Evolutionary conservation across 2,113 vertebrate species (phyloP).

Genomic region (Corythaeola cristata): DNA sequence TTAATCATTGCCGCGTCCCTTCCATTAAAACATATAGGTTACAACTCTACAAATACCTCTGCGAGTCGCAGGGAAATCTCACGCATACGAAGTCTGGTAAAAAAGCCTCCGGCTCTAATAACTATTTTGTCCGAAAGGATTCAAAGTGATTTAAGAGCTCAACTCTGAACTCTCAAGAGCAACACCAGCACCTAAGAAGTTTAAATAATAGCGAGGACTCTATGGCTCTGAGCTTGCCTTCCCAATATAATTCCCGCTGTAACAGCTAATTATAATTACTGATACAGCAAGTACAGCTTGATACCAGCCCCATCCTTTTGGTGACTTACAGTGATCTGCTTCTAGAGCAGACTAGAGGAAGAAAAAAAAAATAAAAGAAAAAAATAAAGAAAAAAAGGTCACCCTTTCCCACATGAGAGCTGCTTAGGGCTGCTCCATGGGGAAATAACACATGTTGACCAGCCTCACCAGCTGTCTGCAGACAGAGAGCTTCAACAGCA

Average conservation of each 20-base stretch:
- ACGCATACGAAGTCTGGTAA: not conserved
- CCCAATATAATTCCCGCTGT: not conserved
- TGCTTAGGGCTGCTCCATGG: not conserved
- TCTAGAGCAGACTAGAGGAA: not conserved
- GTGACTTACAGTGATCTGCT: not conserved
- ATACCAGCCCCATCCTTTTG: not conserved
- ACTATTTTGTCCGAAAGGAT: slow-evolving; percentile 27
- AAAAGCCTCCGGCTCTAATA: slow-evolving; percentile 22
- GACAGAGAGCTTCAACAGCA: not conserved
- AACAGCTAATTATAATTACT: slow-evolving; percentile 6
- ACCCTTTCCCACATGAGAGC: not conserved
- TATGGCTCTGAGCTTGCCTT: not conserved
- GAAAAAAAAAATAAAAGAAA: no score
- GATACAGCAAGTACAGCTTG: not conserved
- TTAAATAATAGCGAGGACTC: slow-evolving; percentile 22
- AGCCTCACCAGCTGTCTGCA: slow-evolving; percentile 26
- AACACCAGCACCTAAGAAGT: slow-evolving; percentile 24
- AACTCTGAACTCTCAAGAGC: slow-evolving; percentile 28
- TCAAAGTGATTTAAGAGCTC: slow-evolving; percentile 46
- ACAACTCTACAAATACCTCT: not conserved
- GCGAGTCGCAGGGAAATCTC: slow-evolving; percentile 6
- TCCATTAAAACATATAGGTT: not conserved
- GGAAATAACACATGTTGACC: not conserved
- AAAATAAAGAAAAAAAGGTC: not conserved
- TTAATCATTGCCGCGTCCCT: slow-evolving; percentile 38